Evolutionary conservation across 23 tunicate genomes (phyloP), one percentile per base, ranked within the genome.

Genomic region (Trididemnum miniatum): DNA sequence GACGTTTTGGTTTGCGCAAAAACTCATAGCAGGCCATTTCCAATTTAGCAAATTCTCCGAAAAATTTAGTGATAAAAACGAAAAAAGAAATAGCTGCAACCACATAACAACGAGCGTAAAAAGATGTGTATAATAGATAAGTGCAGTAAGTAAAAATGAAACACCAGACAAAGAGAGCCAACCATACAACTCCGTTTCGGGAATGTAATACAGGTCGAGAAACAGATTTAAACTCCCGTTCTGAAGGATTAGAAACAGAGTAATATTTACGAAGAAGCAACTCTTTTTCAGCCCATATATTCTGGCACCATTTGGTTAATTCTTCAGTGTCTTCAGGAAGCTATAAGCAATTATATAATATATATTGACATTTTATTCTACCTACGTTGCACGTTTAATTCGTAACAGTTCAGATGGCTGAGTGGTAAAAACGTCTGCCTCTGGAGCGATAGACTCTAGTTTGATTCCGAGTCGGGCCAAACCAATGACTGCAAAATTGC

Each of bases 41-140:
- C 24, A 95, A 31, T 64, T 84, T 95, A 5, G 82, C 90, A 35
- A 91, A 71, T 1, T 96, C 99, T 15, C 89, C 96, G 30, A 82
- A 31, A 33, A 83, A 26, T 1, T 34, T 50, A 29, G 86, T 79
- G 33, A 65, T 66, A 35, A 66, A 3, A 0, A 90, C 29, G 76
- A 84, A 85, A 57, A 86, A 86, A 20, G 77, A 22, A 59, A 72
- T 51, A 7, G 77, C 33, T 54, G 71, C 30, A 30, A 86, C 12
- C 23, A 76, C 36, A 59, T 90, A 95, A 57, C 78, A 87, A 2
- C 96, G 82, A 1, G 83, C 78, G 28, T 60, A 71, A 9, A 66
- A 80, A 20, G 36, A 75, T 18, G 26, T 31, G 0, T 71, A 23
- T n/a, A 89, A 23, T 0, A 69, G n/a, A 59, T 74, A 85, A n/a